phyloP scores from a whole-genome alignment of 1,140 invertebrate genomes.

The Ephestia elutella region DNA sequence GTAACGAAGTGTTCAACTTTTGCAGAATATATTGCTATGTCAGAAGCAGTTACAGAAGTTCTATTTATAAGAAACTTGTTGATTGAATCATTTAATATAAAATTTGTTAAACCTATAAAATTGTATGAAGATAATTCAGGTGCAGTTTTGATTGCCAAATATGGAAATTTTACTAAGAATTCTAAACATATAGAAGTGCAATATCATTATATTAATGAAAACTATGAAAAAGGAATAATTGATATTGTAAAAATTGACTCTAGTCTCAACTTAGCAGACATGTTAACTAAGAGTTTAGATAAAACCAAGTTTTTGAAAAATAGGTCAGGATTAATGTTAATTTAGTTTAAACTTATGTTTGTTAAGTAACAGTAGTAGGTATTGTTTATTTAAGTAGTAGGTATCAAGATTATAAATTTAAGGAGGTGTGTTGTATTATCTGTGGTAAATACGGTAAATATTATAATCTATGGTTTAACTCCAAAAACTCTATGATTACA shows the following conservation, averaged over 20 bases:
- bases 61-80: slow-evolving; percentile 30
- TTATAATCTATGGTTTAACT: too few relatives aligned
- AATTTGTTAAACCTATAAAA: slow-evolving; percentile 32
- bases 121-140: slow-evolving; percentile 39
- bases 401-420: slow-evolving; percentile 24
- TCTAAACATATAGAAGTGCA: slow-evolving; percentile 43
- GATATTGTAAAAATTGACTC: slow-evolving; percentile 32
- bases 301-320: slow-evolving; percentile 27
- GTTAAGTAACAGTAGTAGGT: background rate
- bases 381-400: too few relatives aligned
- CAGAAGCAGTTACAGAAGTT: slow-evolving; percentile 36
- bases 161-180: slow-evolving; percentile 41
- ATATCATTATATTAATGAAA: slow-evolving; percentile 40
- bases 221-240: slow-evolving; percentile 29
- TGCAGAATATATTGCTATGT: slow-evolving; percentile 37
- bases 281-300: slow-evolving; percentile 28
- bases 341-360: slow-evolving; percentile 20
- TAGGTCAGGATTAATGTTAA: slow-evolving; percentile 17
- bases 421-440: too few relatives aligned
- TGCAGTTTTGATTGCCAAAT: slow-evolving; percentile 37
- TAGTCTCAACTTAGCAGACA: slow-evolving; percentile 25
- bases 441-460: too few relatives aligned
- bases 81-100: slow-evolving; percentile 31
- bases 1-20: slow-evolving; percentile 38
- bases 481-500: too few relatives aligned